Evolutionary conservation across 1,140 invertebrate species (phyloP).

Genomic region (Brachionus koreanus): DNA sequence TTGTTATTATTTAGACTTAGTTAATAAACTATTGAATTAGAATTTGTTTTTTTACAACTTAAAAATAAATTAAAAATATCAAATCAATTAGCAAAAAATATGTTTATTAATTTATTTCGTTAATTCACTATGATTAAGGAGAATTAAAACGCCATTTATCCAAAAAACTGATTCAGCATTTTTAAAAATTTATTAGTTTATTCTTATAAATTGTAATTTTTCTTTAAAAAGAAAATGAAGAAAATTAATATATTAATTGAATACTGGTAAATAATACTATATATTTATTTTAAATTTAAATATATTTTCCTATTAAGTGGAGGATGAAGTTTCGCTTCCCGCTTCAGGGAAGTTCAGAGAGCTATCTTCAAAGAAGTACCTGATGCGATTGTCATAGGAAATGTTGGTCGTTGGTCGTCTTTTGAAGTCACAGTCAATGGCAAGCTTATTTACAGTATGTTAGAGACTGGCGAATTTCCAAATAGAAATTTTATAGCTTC

Average conservation of each 20-base stretch:
- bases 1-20: not conserved
- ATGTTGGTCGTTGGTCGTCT: constrained; percentile 28
- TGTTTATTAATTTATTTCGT: too few species aligned
- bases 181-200: too few species aligned
- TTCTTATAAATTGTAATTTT: too few species aligned
- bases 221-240: not conserved
- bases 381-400: constrained; percentile 12
- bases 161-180: too few species aligned
- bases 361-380: constrained; percentile 5
- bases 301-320: not conserved
- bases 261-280: not conserved
- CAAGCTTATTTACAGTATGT: constrained; percentile 6
- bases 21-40: not conserved
- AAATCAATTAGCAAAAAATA: too few species aligned
- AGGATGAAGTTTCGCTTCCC: not conserved
- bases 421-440: constrained; percentile 24
- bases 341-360: constrained; percentile 3
- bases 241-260: not conserved
- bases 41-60: not conserved
- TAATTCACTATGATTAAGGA: too few species aligned
- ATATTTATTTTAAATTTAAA: not conserved
- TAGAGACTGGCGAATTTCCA: constrained; percentile 29
- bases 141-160: too few species aligned
- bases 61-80: not conserved
- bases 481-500: not conserved